These are phyloP conservation scores for Perognathus longimembris DNA, from an alignment of 2,113 vertebrate species.

Conservation along the genomic window DNA sequence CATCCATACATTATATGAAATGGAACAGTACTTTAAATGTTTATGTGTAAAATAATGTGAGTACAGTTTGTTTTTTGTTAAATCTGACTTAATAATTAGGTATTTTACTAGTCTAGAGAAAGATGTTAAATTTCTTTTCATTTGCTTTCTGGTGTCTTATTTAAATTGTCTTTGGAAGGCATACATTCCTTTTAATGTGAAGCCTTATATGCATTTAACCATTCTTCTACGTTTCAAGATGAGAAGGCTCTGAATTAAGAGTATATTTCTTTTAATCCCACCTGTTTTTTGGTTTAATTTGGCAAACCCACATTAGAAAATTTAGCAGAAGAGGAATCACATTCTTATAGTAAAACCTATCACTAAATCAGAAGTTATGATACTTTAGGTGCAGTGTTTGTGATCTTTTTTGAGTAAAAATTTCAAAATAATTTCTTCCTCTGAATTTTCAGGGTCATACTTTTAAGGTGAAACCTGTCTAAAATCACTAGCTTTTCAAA, in stretches of 20 bases:
- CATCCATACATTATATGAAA: slow-evolving; percentile 15
- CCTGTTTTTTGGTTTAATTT: slow-evolving; percentile 49
- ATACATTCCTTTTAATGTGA: slow-evolving; percentile 11
- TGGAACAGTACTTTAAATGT: slow-evolving; percentile 44
- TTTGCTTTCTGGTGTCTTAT: slow-evolving; percentile 1
- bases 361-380: slow-evolving; percentile 80
- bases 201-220: not conserved
- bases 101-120: slow-evolving; percentile 50
- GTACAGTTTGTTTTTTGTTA: slow-evolving; percentile 33
- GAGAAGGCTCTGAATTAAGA: slow-evolving; percentile 51
- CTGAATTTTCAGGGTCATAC: slow-evolving; percentile 85
- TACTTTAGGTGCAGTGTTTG: slow-evolving; percentile 73
- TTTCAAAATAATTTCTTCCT: slow-evolving; percentile 84
- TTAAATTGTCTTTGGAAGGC: slow-evolving; percentile 48
- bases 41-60: slow-evolving; percentile 32
- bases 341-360: slow-evolving; percentile 78
- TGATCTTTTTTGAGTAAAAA: slow-evolving; percentile 78
- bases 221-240: slow-evolving; percentile 36
- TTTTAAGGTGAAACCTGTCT: slow-evolving; percentile 83
- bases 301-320: slow-evolving; percentile 65
- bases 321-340: slow-evolving; percentile 63
- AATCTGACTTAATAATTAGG: slow-evolving; percentile 50
- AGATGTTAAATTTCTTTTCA: slow-evolving; percentile 35
- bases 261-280: slow-evolving; percentile 11
- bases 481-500: slow-evolving; percentile 85